These are phyloP conservation scores for Ptychobarbus kaznakovi DNA, from an alignment of 2,797 vertebrate species.

Conservation along the genomic window DNA sequence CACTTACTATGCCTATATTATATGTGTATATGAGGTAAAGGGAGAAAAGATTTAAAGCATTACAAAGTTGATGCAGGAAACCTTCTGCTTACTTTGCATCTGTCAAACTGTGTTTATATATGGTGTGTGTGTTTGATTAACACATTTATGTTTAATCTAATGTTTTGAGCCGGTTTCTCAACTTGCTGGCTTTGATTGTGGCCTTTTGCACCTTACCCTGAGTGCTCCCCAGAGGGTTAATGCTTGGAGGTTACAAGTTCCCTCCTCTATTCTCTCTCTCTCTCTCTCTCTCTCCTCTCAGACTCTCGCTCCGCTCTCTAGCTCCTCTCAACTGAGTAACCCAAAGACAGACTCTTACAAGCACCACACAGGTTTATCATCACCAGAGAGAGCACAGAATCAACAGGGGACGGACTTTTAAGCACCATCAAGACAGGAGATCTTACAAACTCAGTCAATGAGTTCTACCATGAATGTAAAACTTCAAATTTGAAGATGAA, in stretches of 20 bases:
- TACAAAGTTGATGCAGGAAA: slow-evolving; percentile 4
- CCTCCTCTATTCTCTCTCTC: slow-evolving; percentile 62
- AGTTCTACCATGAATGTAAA: slow-evolving; percentile 26
- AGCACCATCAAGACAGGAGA: slow-evolving; percentile 31
- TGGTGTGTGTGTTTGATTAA: slow-evolving; percentile 34
- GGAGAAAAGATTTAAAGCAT: slow-evolving; percentile 17
- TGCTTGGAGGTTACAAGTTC: slow-evolving; percentile 67
- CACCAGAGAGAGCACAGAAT: slow-evolving; percentile 48
- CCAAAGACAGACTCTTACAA: slow-evolving; percentile 54
- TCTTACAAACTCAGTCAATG: slow-evolving; percentile 18
- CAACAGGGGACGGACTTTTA: slow-evolving; percentile 42
- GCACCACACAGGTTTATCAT: slow-evolving; percentile 60
- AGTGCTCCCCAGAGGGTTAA: slow-evolving; percentile 69
- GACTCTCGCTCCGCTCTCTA: slow-evolving; percentile 51
- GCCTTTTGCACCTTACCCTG: slow-evolving; percentile 75
- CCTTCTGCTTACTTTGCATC: slow-evolving; percentile 46
- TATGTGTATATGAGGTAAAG: slow-evolving; percentile 6
- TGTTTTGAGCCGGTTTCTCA: slow-evolving; percentile 9
- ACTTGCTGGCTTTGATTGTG: slow-evolving; percentile 60
- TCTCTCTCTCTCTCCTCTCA: slow-evolving; percentile 15
- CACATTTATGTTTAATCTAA: slow-evolving; percentile 28
- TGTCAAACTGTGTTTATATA: slow-evolving; percentile 25
- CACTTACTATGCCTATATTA: background rate
- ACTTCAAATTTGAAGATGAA: slow-evolving; percentile 12
- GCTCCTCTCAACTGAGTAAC: slow-evolving; percentile 56